Evolutionary conservation across 2,797 vertebrate genomes (phyloP).

Genomic region (Falco novaeseelandiae): DNA sequence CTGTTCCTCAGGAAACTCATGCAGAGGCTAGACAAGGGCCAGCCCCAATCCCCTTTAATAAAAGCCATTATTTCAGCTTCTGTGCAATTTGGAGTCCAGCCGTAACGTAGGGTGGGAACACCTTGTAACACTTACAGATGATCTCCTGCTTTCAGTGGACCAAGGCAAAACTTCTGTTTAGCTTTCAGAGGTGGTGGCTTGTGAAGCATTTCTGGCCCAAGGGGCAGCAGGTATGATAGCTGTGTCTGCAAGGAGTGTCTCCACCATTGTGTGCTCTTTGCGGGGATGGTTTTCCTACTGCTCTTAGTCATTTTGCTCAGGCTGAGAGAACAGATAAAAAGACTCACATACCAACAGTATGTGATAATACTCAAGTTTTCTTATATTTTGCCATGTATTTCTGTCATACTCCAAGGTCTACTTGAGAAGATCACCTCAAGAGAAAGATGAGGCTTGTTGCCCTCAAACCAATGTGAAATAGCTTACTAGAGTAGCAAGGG

Average conservation of each 20-base stretch:
- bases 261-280: rapidly evolving
- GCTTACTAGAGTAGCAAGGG: not conserved
- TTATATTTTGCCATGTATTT: rapidly evolving
- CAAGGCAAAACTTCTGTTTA: not conserved
- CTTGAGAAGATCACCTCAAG: not conserved
- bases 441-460: not conserved
- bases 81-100: not conserved
- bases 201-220: rapidly evolving
- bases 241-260: not conserved
- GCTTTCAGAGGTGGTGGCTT: not conserved
- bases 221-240: rapidly evolving
- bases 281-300: not conserved
- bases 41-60: not conserved
- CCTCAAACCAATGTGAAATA: not conserved
- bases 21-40: not conserved
- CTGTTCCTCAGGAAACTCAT: not conserved
- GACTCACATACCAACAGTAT: too few relatives aligned
- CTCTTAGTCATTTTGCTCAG: not conserved
- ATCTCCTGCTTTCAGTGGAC: not conserved
- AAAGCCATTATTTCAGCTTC: slow-evolving; percentile 25
- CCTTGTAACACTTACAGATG: slow-evolving; percentile 22
- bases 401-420: not conserved
- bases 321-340: not conserved
- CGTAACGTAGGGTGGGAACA: not conserved
- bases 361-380: not conserved